These are phyloP conservation scores for Corella eumyota DNA, from an alignment of 23 tunicate species.

Conservation along the genomic window DNA sequence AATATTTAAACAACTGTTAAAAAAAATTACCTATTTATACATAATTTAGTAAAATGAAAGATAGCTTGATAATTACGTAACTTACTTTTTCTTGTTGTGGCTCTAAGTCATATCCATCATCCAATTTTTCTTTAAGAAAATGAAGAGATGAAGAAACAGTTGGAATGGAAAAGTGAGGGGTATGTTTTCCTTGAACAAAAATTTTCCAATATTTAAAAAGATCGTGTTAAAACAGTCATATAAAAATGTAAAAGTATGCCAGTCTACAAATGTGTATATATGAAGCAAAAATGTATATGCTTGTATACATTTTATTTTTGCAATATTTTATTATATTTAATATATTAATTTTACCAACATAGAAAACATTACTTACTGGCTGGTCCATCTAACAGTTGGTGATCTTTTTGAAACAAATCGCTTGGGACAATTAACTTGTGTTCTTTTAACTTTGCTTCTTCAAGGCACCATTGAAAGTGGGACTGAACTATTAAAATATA, in stretches of 20 bases:
- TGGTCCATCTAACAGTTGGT: conserved; percentile 21
- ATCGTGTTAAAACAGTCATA: neutral
- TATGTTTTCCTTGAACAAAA: conserved; percentile 16
- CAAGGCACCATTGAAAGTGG: conserved; percentile 70
- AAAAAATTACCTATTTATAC: too few species aligned
- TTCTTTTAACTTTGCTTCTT: conserved; percentile 34
- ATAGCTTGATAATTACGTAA: neutral
- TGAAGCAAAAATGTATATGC: neutral
- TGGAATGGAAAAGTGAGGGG: conserved; percentile 62
- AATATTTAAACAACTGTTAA: too few species aligned
- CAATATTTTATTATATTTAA: neutral
- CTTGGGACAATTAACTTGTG: conserved; percentile 75
- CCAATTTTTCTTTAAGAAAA: conserved; percentile 34
- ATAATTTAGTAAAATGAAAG: too few species aligned
- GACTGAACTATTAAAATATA: conserved; percentile 38
- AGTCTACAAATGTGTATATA: neutral
- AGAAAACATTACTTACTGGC: conserved; percentile 17
- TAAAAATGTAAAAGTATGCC: neutral
- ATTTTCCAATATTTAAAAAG: neutral
- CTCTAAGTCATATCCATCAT: conserved; percentile 47
- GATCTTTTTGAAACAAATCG: conserved; percentile 33
- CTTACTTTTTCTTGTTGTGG: neutral
- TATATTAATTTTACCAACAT: neutral
- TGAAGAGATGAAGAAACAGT: conserved; percentile 71
- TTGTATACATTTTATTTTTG: neutral